Base-by-base conservation (phyloP, 2,113 vertebrate species). In the Phrynocephalus versicolor region DNA sequence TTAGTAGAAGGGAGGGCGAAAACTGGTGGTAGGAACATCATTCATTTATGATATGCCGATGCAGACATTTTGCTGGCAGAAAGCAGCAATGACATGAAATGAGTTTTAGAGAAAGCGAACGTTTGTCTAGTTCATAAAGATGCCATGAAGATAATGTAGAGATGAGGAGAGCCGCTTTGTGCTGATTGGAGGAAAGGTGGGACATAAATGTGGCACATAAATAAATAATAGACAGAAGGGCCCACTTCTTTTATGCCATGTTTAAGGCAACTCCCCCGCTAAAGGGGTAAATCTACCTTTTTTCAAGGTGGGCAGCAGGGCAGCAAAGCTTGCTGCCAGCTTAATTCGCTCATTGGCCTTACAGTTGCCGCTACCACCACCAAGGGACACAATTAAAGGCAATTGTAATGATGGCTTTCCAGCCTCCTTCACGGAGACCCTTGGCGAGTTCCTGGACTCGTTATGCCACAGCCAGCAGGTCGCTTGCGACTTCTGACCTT, bases 281-380 rank as follows among this genome's bases (percentile, higher is more conserved):
- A n/a, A n/a, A 45, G 19, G 33, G 14, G 0, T 15, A 45, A 1
- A n/a, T 23, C 0, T 21, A 0, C 13, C 64, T 86, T 55, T n/a
- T 1, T 57, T 0, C 2, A 18, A 0, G 69, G 3, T 39, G 1
- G 30, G 21, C 30, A 6, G 33, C 6, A 37, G n/a, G 16, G 33
- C 45, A 33, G 70, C 18, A 0, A 0, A 19, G 2, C 3, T 71
- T 8, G 0, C 8, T 4, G 21, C 60, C 62, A 79, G 8, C 4
- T 3, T n/a, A 57, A 13, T 57, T 25, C 74, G 1, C 13, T 37
- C 21, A 33, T 33, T 60, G 25, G 65, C 39, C 73, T 82, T 55
- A 23, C 80, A 82, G 80, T 33, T 71, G 15, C 39, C 39, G n/a
- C 9, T 2, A 25, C 72, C 37, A 64, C 72, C 37, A 64, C 14